Evolutionary conservation across 2,113 vertebrate genomes (phyloP).

Genomic region (Aspidoscelis tigris): DNA sequence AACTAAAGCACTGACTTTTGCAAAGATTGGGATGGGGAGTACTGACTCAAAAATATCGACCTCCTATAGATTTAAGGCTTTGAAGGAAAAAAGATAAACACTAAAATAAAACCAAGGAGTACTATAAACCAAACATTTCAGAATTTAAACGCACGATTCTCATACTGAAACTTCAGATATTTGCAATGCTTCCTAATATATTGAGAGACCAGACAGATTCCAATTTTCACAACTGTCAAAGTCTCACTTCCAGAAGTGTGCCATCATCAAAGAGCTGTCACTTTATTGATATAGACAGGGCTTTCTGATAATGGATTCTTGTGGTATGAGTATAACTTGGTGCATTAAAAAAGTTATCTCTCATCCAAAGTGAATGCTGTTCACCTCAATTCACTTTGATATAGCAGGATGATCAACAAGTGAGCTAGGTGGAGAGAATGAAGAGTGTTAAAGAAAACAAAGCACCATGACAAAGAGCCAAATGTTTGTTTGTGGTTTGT

Average conservation of each 20-base stretch:
- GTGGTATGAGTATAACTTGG: not conserved
- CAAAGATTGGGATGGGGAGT: not conserved
- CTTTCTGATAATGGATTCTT: slow-evolving; percentile 1
- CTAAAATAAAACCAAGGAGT: slow-evolving; percentile 4
- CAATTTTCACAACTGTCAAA: not conserved
- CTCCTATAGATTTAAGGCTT: slow-evolving; percentile 9
- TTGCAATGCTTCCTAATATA: slow-evolving; percentile 5
- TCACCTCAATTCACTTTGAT: slow-evolving; percentile 18
- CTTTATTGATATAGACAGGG: not conserved
- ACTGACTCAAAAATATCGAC: slow-evolving; percentile 9
- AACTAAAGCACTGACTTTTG: slow-evolving; percentile 11
- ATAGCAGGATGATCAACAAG: not conserved
- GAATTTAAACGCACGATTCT: slow-evolving; percentile 2
- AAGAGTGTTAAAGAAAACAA: not conserved
- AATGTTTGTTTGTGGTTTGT: not conserved
- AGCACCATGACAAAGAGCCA: not conserved
- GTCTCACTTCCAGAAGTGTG: not conserved
- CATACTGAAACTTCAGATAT: slow-evolving; percentile 5
- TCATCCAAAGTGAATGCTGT: not conserved
- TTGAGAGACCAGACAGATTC: not conserved
- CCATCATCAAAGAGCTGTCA: not conserved
- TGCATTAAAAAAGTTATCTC: not conserved
- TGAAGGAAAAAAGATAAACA: not conserved
- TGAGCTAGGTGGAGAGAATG: not conserved
- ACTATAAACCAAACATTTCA: slow-evolving; percentile 16